Evolutionary conservation across 2,888 invertebrate genomes (phyloP).

Genomic region (Acrobasis repandana): DNA sequence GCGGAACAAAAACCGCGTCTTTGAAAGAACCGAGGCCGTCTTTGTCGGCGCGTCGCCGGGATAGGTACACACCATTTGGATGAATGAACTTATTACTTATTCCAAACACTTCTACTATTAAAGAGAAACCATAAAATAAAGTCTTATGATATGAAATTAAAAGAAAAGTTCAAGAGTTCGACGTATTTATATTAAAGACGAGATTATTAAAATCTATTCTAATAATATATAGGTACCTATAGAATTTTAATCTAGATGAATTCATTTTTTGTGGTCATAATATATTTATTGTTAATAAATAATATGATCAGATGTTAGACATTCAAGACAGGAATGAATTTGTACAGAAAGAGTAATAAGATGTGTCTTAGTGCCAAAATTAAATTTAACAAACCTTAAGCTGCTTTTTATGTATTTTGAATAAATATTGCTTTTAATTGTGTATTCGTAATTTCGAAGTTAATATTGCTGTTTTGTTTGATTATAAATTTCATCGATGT

Average conservation of each 20-base stretch:
- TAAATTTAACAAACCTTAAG: neutral
- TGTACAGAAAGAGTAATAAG: slow-evolving; percentile 23
- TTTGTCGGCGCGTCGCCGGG: too few relatives aligned
- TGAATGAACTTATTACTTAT: neutral
- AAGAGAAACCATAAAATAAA: slow-evolving; percentile 21
- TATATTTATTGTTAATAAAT: slow-evolving; percentile 13
- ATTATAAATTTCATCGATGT: slow-evolving; percentile 17
- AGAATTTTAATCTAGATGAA: slow-evolving; percentile 20
- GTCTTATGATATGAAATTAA: slow-evolving; percentile 33
- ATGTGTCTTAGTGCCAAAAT: slow-evolving; percentile 44
- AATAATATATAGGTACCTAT: slow-evolving; percentile 19
- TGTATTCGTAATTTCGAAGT: neutral
- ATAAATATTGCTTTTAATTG: neutral
- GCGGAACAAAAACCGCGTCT: too few relatives aligned
- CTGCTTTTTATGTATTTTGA: slow-evolving; percentile 7
- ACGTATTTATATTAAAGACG: slow-evolving; percentile 14
- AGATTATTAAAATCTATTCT: slow-evolving; percentile 12
- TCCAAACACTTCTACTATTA: slow-evolving; percentile 16
- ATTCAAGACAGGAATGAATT: slow-evolving; percentile 5
- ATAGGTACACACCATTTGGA: too few relatives aligned
- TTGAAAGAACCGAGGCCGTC: too few relatives aligned
- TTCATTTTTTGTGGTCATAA: slow-evolving; percentile 13
- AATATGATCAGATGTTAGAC: slow-evolving; percentile 9
- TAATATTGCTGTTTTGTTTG: slow-evolving; percentile 6
- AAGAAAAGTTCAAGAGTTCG: slow-evolving; percentile 23